Percentiles rank a stretch among this genome's conserved stretches.
phyloP scores from a whole-genome alignment of 2,888 invertebrate genomes.

The Sarcophaga rosellei region DNA sequence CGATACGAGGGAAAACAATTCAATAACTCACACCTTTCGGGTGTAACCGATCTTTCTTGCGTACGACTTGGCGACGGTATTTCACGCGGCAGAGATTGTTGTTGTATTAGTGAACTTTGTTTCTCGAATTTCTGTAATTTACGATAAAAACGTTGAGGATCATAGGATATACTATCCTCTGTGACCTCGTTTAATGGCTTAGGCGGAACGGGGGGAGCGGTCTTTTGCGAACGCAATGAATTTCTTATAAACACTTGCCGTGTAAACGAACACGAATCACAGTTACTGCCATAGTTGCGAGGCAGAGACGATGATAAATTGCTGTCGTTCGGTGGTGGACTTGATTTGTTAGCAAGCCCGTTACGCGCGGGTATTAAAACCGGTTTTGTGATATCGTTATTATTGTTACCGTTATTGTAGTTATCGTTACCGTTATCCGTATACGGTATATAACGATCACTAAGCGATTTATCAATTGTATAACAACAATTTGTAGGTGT shows the following conservation, averaged over 20 bases:
- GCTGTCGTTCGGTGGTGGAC: constrained; percentile 15
- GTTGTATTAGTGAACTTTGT: constrained; percentile 67
- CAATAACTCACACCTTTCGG: constrained; percentile 73
- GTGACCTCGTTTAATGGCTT: constrained; percentile 65
- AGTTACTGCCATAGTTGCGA: constrained; percentile 68
- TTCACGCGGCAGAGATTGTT: constrained; percentile 47
- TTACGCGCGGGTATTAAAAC: constrained; percentile 61
- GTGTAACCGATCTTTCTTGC: constrained; percentile 65
- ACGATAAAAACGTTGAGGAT: constrained; percentile 73
- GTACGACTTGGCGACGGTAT: constrained; percentile 11
- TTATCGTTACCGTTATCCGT: constrained; percentile 4
- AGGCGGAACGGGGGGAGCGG: constrained; percentile 71
- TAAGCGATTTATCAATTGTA: constrained; percentile 75
- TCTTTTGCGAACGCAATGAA: constrained; percentile 53
- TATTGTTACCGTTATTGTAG: constrained; percentile 30
- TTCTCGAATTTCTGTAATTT: constrained; percentile 74
- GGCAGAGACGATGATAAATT: constrained; percentile 68
- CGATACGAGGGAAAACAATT: constrained; percentile 72
- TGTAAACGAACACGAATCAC: constrained; percentile 50
- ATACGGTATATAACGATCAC: constrained; percentile 53
- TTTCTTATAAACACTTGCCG: constrained; percentile 59
- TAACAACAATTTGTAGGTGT: constrained; percentile 79
- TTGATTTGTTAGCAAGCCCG: neutral
- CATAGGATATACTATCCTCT: constrained; percentile 63
- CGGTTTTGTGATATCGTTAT: constrained; percentile 53